Evolutionary conservation across 2,113 vertebrate species (phyloP).

Genomic region (Sprattus sprattus): DNA sequence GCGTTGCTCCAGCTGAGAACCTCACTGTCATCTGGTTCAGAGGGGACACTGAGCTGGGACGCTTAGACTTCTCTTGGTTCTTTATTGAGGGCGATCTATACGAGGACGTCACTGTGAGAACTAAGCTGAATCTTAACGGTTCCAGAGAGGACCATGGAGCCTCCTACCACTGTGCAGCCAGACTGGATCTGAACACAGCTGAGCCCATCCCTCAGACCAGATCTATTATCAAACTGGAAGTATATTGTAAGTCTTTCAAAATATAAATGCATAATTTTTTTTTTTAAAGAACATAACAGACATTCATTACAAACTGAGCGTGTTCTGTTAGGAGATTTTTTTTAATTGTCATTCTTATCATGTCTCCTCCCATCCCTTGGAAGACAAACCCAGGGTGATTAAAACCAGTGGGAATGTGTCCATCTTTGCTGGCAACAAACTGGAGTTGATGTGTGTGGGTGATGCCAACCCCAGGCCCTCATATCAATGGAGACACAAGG

Average conservation of each 20-base stretch:
- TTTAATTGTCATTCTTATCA: too few relatives aligned
- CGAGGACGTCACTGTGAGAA: constrained; percentile 37
- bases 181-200: constrained; percentile 46
- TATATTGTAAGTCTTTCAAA: constrained; percentile 12
- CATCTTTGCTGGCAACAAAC: too few relatives aligned
- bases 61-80: not conserved
- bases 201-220: constrained; percentile 22
- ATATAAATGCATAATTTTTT: too few relatives aligned
- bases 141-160: constrained; percentile 37
- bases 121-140: constrained; percentile 34
- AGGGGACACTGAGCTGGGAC: not conserved
- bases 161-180: constrained; percentile 45
- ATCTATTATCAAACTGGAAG: constrained; percentile 17
- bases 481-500: too few relatives aligned
- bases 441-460: too few relatives aligned
- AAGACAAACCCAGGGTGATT: too few relatives aligned
- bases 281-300: too few relatives aligned
- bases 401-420: too few relatives aligned
- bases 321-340: too few relatives aligned
- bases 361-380: too few relatives aligned
- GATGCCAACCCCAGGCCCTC: too few relatives aligned
- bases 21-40: constrained; percentile 59
- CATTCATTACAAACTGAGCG: too few relatives aligned
- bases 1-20: constrained; percentile 42
- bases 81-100: not conserved